Evolutionary conservation across 2,797 vertebrate species (phyloP).

Genomic region (Chaetophractus vellerosus): DNA sequence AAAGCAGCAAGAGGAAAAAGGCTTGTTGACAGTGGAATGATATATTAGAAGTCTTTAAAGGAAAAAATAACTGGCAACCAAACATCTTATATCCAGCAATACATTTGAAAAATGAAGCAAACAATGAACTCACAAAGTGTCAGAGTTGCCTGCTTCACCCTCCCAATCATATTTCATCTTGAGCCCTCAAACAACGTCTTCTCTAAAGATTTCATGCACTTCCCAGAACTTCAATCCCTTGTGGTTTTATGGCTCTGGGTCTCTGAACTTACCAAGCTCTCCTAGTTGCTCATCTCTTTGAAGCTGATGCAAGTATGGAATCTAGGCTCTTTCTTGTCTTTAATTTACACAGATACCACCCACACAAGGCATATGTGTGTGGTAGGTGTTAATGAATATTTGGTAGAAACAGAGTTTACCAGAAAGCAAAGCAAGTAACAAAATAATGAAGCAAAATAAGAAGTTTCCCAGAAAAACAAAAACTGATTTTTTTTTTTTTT

Average conservation of each 20-base stretch:
- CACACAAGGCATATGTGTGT: background rate
- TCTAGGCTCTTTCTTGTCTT: background rate
- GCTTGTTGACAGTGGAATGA: too few relatives aligned
- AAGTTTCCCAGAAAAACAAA: too few relatives aligned
- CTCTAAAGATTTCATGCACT: background rate
- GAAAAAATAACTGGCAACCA: too few relatives aligned
- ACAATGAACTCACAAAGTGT: background rate
- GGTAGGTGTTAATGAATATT: conserved; percentile 7
- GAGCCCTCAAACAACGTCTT: background rate
- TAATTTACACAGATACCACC: conserved; percentile 46
- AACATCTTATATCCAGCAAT: too few relatives aligned
- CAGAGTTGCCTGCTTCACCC: background rate
- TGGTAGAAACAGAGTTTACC: background rate
- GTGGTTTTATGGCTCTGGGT: background rate
- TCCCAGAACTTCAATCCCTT: background rate
- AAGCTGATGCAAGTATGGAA: background rate
- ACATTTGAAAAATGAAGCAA: too few relatives aligned
- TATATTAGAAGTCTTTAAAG: too few relatives aligned
- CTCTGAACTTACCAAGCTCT: background rate
- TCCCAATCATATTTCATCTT: background rate
- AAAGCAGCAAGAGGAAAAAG: too few relatives aligned
- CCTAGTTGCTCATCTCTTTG: background rate
- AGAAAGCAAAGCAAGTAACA: conserved; percentile 24
- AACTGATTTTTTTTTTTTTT: too few relatives aligned
- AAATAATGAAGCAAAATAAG: background rate